Evolutionary conservation across 2,797 vertebrate genomes (phyloP).

Genomic region (Astyanax mexicanus): DNA sequence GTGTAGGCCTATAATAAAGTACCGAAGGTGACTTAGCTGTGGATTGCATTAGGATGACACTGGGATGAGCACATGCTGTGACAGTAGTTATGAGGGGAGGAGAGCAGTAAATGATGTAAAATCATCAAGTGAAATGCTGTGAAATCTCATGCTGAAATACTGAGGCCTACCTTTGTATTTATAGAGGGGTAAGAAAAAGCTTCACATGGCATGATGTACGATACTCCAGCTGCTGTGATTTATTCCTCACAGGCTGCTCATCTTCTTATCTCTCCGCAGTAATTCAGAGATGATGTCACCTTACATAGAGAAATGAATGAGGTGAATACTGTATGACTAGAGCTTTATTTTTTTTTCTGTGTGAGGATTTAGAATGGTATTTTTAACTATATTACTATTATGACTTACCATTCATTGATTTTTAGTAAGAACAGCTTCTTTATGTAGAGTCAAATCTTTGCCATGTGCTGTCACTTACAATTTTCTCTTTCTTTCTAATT

Average conservation of each 20-base stretch:
- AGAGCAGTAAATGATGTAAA: conserved; percentile 15
- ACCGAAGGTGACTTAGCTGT: not conserved
- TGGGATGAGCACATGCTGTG: not conserved
- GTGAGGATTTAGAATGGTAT: no score
- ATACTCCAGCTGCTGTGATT: not conserved
- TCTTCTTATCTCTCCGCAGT: no score
- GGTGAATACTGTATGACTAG: no score
- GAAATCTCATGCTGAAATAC: not conserved
- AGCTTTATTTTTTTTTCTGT: no score
- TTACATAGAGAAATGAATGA: no score
- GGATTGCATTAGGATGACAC: not conserved
- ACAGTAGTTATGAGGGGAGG: conserved; percentile 9
- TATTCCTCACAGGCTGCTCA: not conserved
- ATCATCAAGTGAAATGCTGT: not conserved
- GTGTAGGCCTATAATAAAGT: not conserved
- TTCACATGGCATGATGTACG: not conserved
- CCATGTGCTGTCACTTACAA: no score
- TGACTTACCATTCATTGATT: no score
- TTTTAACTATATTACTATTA: no score
- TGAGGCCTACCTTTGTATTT: not conserved
- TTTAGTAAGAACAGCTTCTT: no score
- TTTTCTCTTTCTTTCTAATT: no score
- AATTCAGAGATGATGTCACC: no score
- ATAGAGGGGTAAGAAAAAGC: not conserved
- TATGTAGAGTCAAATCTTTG: no score